Base-by-base conservation (phyloP, 1,140 invertebrate genomes). In the Homarus americanus region DNA sequence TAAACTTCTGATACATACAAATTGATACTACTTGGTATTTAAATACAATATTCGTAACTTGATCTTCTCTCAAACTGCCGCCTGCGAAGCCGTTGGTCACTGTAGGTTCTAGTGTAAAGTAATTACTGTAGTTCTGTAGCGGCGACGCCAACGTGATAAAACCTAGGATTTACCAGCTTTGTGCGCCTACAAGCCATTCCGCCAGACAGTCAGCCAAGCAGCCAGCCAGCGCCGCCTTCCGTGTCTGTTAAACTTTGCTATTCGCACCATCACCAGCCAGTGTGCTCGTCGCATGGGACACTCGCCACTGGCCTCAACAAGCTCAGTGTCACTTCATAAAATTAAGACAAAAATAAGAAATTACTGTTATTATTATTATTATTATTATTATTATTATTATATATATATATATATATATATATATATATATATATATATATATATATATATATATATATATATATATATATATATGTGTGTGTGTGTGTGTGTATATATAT, bases 81-180 rank as follows among this genome's bases (percentile, higher is more conserved):
- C 78, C 40, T 69, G 76, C 58, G 88, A 90, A n/a, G 73, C 80
- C 88, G 80, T 84, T 63, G 88, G 88, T 84, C 88, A 76, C 66
- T 75, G 66, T 90, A 90, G 88, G 49, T 75, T 83, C 44, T 90
- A 90, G 88, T 84, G 53, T 83, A 90, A 90, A 69, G 53, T 82
- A 66, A 82, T 63, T 82, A 75, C 44, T 63, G 69, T 84, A 90
- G 88, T 90, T 83, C 80, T 40, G 88, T 90, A 84, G 87, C 63
- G 72, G 88, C 80, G 88, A 90, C 80, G 88, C 88, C 88, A 90
- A 83, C 72, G 88, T 90, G 88, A 90, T n/a, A 83, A n/a, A 73
- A 73, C 32, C 87, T 90, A 90, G 88, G 75, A 84, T 83, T 66
- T 90, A 83, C 80, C 78, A 90, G 88, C 88, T 90, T 90, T 84